A percentile compares a stretch with the other conserved stretches of the same genome.
Evolutionary conservation across 2,797 vertebrate species (phyloP).

Genomic region (Ptychadena robeensis): DNA sequence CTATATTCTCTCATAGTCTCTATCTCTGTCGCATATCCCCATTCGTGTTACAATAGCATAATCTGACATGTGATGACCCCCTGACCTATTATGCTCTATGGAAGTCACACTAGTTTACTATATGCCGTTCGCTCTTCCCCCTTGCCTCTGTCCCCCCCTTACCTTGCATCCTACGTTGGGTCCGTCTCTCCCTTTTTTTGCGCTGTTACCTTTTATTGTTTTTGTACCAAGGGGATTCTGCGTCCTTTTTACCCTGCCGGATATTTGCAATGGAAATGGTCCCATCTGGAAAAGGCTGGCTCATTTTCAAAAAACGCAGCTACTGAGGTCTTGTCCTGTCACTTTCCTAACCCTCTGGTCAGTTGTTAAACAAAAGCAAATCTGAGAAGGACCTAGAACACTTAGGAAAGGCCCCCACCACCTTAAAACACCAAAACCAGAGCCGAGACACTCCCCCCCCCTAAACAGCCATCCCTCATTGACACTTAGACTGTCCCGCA

Average conservation of each 20-base stretch:
- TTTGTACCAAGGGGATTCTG: not conserved
- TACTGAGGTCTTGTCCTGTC: constrained; percentile 88
- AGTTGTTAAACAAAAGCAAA: constrained; percentile 30
- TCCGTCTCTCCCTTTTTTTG: not conserved
- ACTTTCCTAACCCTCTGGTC: constrained; percentile 74
- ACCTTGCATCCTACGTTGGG: not conserved
- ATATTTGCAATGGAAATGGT: constrained; percentile 78
- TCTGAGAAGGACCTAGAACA: not conserved
- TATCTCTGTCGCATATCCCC: too few relatives aligned
- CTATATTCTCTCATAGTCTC: too few relatives aligned
- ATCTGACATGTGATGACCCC: too few relatives aligned
- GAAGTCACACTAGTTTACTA: too few relatives aligned
- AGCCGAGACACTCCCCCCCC: too few relatives aligned
- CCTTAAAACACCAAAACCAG: constrained; percentile 8
- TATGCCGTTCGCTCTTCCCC: too few relatives aligned
- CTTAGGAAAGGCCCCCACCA: not conserved
- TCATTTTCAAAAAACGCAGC: constrained; percentile 92
- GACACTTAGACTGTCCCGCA: too few relatives aligned
- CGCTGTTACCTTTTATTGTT: constrained; percentile 27
- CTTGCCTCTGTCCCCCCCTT: too few relatives aligned
- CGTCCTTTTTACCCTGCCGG: constrained; percentile 58
- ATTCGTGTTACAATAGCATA: too few relatives aligned
- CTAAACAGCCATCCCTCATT: too few relatives aligned
- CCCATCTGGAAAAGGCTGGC: constrained; percentile 92
- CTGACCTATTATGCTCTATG: too few relatives aligned